These are phyloP conservation scores for Iphiclides podalirius DNA, from an alignment of 2,888 invertebrate genomes.

Conservation along the genomic window DNA sequence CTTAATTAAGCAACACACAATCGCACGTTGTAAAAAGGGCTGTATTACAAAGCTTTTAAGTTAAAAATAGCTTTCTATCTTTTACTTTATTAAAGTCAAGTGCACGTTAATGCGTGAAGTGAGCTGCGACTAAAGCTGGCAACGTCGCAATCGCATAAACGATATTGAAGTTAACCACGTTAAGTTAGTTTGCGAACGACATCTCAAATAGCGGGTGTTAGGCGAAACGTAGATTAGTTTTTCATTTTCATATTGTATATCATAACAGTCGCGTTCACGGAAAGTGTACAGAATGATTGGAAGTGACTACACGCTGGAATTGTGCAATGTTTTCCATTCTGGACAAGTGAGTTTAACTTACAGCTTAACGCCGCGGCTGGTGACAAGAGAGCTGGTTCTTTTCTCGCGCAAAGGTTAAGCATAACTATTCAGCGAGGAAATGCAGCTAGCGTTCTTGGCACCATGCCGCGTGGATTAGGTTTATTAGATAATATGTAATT, in stretches of 20 bases:
- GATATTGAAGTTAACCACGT: slow-evolving; percentile 54
- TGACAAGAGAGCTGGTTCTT: no score
- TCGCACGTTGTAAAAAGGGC: slow-evolving; percentile 18
- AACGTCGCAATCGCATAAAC: slow-evolving; percentile 54
- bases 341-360: slow-evolving; percentile 89
- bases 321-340: slow-evolving; percentile 93
- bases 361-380: no score
- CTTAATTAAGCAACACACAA: slow-evolving; percentile 36
- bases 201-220: slow-evolving; percentile 43
- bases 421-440: no score
- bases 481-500: no score
- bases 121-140: slow-evolving; percentile 49
- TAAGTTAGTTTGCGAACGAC: slow-evolving; percentile 48
- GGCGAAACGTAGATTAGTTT: slow-evolving; percentile 32
- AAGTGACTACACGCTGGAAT: slow-evolving; percentile 91
- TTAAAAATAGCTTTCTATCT: slow-evolving; percentile 25
- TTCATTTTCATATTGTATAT: no score
- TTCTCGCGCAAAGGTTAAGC: no score
- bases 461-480: no score
- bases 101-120: slow-evolving; percentile 52
- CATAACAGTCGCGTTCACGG: no score
- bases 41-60: slow-evolving; percentile 5
- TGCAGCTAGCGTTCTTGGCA: no score
- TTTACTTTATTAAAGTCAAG: slow-evolving; percentile 37
- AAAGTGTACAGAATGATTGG: slow-evolving; percentile 86